A percentile compares a stretch with the other conserved stretches of the same genome.
Conservation (phyloP, 2,113 vertebrate genomes). For the Aphelocoma coerulescens region DNA sequence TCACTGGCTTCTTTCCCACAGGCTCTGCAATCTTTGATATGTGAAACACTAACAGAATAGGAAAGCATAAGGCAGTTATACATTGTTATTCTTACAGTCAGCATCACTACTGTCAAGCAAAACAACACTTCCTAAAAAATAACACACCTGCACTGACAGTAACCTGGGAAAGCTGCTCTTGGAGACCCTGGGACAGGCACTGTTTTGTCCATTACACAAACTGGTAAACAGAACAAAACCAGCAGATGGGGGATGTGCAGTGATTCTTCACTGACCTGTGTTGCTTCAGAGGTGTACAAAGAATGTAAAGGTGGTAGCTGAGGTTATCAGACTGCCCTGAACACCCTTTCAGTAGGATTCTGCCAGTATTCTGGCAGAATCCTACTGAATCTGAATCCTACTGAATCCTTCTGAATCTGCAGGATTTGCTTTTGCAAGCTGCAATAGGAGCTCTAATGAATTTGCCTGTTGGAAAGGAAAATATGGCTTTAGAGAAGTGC, state of each 20-base stretch:
- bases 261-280: background rate
- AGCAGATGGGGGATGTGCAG: background rate
- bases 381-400: no score
- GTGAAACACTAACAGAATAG: background rate
- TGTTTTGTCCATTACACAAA: background rate
- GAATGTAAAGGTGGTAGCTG: background rate
- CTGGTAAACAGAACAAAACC: background rate
- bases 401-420: no score
- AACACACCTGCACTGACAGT: background rate
- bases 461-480: background rate
- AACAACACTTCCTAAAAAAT: background rate
- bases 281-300: background rate
- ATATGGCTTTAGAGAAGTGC: background rate
- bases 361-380: no score
- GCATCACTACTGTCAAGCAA: background rate
- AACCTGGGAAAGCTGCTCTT: background rate
- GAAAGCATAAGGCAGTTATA: background rate
- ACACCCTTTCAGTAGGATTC: no score
- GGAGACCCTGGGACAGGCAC: background rate
- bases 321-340: background rate
- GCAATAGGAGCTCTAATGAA: background rate
- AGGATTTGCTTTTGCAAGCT: background rate
- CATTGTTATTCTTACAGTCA: background rate
- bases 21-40: background rate
- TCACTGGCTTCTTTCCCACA: background rate